Percentiles rank a stretch among this genome's conserved stretches.
Conservation (phyloP, 1,140 invertebrate genomes). For the Zaprionus davidi region DNA sequence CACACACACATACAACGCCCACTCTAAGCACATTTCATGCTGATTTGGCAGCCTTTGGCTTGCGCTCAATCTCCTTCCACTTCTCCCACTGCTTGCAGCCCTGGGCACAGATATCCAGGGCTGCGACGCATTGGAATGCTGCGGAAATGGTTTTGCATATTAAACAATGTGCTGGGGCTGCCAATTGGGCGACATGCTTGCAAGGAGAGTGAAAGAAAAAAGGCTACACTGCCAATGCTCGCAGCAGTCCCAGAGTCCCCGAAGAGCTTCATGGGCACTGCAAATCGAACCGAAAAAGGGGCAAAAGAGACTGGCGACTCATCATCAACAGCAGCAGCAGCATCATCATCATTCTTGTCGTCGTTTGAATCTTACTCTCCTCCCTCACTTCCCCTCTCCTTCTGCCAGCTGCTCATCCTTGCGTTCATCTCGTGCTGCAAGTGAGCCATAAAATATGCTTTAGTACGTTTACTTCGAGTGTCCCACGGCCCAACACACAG, state of each 20-base stretch:
- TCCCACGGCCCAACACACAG: slow-evolving; percentile 22
- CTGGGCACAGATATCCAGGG: slow-evolving; percentile 8
- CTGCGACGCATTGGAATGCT: slow-evolving; percentile 60
- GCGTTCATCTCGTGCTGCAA: slow-evolving; percentile 50
- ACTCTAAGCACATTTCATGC: slow-evolving; percentile 76
- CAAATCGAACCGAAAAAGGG: slow-evolving; percentile 41
- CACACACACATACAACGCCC: slow-evolving; percentile 18
- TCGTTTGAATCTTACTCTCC: background rate
- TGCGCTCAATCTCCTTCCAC: slow-evolving; percentile 23
- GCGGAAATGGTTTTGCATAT: slow-evolving; percentile 82
- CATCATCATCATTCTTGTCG: slow-evolving; percentile 45
- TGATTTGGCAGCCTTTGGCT: slow-evolving; percentile 72
- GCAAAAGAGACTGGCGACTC: slow-evolving; percentile 32
- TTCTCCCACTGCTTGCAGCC: background rate
- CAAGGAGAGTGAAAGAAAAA: background rate
- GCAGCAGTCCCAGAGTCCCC: slow-evolving; percentile 21
- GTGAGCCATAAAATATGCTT: slow-evolving; percentile 79
- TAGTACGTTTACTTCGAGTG: slow-evolving; percentile 51
- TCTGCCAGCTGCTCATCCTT: slow-evolving; percentile 5
- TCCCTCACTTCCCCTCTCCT: too few species aligned
- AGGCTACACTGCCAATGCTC: slow-evolving; percentile 8
- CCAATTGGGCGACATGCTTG: slow-evolving; percentile 40
- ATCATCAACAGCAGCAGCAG: slow-evolving; percentile 62
- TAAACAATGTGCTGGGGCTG: slow-evolving; percentile 69
- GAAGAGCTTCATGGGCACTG: slow-evolving; percentile 37